Base-by-base conservation (phyloP, 2,888 invertebrate genomes). In the Thecophora atra region DNA sequence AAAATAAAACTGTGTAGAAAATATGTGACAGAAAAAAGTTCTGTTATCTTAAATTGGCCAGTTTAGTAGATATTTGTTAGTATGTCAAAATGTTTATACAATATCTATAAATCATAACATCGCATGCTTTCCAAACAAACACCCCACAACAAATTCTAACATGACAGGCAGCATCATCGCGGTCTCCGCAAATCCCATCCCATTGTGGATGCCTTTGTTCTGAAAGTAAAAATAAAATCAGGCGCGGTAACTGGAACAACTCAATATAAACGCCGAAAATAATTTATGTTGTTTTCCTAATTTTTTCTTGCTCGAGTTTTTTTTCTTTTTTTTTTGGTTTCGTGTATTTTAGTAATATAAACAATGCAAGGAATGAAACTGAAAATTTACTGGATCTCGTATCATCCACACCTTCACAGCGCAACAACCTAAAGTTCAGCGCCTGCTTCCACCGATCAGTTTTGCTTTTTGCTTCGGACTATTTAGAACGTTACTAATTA, bases 221-320 rank as follows among this genome's bases (percentile, higher is more conserved):
- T 1, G 47, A 5, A n/a, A n/a, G 47, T 11, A 15, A 11, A 47
- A 47, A 47, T 1, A 47, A n/a, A 47, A 47, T 5, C 47, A 47
- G 47, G 13, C 47, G 44, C 37, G 62, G 52, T 37, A 52, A 63
- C 70, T 70, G 70, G 70, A 72, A 72, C 66, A 72, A 72, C 72
- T 72, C 72, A 72, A 72, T 72, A 72, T 62, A 72, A 72, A 72
- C 62, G 72, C 67, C 62, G 26, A 72, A 72, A 72, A 72, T 72
- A 72, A 72, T 67, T 72, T 72, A 72, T 72, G 72, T 60, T 72
- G 62, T 72, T 52, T 72, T 58, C 58, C 15, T 47, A 58, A n/a
- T 47, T 63, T 44, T 60, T 52, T 62, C 13, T 26, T 17, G 28
- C 67, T 30, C n/a, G n/a, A n/a, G n/a, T n/a, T n/a, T n/a, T 47